Percentiles rank a stretch among this genome's conserved stretches.
Evolutionary conservation across 2,113 vertebrate species (phyloP).

Genomic region (Dipodomys stephensi): DNA sequence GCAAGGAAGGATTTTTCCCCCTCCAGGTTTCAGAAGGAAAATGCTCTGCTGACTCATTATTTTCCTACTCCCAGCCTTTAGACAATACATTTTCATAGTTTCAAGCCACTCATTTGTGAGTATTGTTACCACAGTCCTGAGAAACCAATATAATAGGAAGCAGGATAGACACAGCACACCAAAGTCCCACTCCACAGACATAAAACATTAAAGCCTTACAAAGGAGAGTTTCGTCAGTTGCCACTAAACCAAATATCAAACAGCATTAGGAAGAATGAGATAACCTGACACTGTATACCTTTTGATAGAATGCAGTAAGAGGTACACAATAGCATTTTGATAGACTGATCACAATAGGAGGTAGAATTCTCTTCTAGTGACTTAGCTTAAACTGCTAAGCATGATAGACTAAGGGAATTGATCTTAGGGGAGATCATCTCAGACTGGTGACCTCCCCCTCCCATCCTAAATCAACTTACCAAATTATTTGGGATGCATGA

Average conservation of each 20-base stretch:
- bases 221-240: neutral
- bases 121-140: neutral
- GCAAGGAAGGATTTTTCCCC: neutral
- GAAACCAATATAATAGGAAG: slow-evolving; percentile 9
- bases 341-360: neutral
- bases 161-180: neutral
- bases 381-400: neutral
- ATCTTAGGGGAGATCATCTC: neutral
- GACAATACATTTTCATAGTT: slow-evolving; percentile 13
- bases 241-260: slow-evolving; percentile 9
- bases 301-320: neutral
- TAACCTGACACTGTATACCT: neutral
- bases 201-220: neutral
- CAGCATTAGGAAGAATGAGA: neutral
- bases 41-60: neutral
- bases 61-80: slow-evolving; percentile 18
- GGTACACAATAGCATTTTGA: neutral
- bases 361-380: neutral
- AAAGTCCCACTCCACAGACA: neutral
- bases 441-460: neutral
- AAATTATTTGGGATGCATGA: slow-evolving; percentile 1
- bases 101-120: neutral
- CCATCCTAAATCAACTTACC: neutral
- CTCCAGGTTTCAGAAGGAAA: neutral
- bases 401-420: neutral